These are phyloP conservation scores for Trachelus stipa DNA, from an alignment of 2,888 invertebrate species.

Conservation along the genomic window DNA sequence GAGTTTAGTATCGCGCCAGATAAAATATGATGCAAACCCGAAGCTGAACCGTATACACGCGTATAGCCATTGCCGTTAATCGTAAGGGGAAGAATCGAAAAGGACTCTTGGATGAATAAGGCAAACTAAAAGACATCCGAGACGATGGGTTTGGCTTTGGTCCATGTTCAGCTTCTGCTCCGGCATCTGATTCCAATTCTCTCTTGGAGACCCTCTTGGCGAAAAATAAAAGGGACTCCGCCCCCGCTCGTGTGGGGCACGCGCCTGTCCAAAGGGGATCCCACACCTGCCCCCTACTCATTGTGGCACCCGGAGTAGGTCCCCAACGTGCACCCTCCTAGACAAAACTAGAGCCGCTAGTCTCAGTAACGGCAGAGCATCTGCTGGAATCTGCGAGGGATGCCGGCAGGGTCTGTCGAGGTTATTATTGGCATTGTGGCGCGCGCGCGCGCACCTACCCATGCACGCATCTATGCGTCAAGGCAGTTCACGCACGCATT, in stretches of 20 bases:
- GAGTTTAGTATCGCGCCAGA: too few relatives aligned
- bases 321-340: slow-evolving; percentile 43
- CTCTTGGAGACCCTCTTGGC: slow-evolving; percentile 1
- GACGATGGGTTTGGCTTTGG: too few relatives aligned
- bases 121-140: too few relatives aligned
- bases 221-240: slow-evolving; percentile 48
- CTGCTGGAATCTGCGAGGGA: slow-evolving; percentile 28
- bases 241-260: slow-evolving; percentile 67
- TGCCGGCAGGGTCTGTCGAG: slow-evolving; percentile 38
- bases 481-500: slow-evolving; percentile 26
- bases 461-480: slow-evolving; percentile 14
- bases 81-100: too few relatives aligned
- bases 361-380: slow-evolving; percentile 12
- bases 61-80: too few relatives aligned
- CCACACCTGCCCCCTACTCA: slow-evolving; percentile 63
- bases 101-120: too few relatives aligned
- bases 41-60: too few relatives aligned
- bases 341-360: slow-evolving; percentile 48
- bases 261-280: slow-evolving; percentile 55
- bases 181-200: too few relatives aligned
- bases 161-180: too few relatives aligned
- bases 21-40: too few relatives aligned
- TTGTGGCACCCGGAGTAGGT: slow-evolving; percentile 40
- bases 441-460: slow-evolving; percentile 17
- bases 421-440: slow-evolving; percentile 64